Percentiles rank a stretch among this genome's conserved stretches.
Conservation (phyloP, 2,888 invertebrate species). For the Sinopyrophorus schimmeli region DNA sequence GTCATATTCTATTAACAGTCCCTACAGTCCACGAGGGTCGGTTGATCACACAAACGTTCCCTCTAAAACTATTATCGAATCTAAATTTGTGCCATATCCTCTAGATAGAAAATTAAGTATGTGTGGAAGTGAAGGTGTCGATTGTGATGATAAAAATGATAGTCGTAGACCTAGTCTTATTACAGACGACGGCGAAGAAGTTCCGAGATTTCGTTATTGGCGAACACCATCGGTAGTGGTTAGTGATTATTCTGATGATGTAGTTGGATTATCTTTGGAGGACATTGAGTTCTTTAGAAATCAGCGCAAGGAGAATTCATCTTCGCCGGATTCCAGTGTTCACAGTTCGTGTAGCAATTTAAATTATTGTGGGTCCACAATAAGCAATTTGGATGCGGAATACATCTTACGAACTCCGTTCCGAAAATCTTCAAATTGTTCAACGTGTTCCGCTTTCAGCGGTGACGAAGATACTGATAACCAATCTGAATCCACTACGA, state of each 20-base stretch:
- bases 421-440: slow-evolving; percentile 72
- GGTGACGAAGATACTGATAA: slow-evolving; percentile 68
- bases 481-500: slow-evolving; percentile 47
- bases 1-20: slow-evolving; percentile 32
- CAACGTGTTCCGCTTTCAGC: slow-evolving; percentile 74
- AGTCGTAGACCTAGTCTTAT: slow-evolving; percentile 58
- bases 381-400: slow-evolving; percentile 60
- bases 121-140: slow-evolving; percentile 55
- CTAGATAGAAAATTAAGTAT: slow-evolving; percentile 57
- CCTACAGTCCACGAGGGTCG: slow-evolving; percentile 51
- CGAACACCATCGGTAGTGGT: slow-evolving; percentile 86
- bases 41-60: slow-evolving; percentile 52
- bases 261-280: slow-evolving; percentile 62
- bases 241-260: slow-evolving; percentile 82
- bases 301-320: slow-evolving; percentile 51
- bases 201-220: slow-evolving; percentile 63
- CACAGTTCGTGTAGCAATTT: slow-evolving; percentile 64
- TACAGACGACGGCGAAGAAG: slow-evolving; percentile 56
- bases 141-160: slow-evolving; percentile 31
- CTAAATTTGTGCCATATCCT: slow-evolving; percentile 59
- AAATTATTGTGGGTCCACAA: slow-evolving; percentile 62
- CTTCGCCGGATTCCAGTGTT: slow-evolving; percentile 61
- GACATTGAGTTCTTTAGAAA: slow-evolving; percentile 63
- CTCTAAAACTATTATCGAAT: slow-evolving; percentile 61
- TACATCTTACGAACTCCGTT: slow-evolving; percentile 62